A percentile compares a stretch with the other conserved stretches of the same genome.
Evolutionary conservation across 2,888 invertebrate species (phyloP).

Genomic region (Limnephilus auricula): DNA sequence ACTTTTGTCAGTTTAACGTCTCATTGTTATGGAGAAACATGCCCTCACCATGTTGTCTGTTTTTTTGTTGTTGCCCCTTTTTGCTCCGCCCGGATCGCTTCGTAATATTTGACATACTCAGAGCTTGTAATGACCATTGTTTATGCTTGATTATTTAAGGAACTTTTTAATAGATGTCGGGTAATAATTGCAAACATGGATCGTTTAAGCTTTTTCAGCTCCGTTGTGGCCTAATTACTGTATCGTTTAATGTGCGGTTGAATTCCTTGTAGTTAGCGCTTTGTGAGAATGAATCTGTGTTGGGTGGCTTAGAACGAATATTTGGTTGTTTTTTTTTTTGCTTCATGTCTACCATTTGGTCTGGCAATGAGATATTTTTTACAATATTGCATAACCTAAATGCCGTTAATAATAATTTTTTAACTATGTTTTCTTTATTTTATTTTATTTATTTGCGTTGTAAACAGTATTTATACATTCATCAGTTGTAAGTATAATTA

Average conservation of each 20-base stretch:
- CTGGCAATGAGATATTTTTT: neutral
- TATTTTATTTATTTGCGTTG: too few relatives aligned
- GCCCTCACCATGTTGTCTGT: slow-evolving; percentile 20
- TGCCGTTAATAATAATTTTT: too few relatives aligned
- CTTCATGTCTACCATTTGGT: neutral
- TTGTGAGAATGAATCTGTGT: neutral
- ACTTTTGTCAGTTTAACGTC: slow-evolving; percentile 52
- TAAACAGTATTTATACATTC: too few relatives aligned
- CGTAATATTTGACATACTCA: neutral
- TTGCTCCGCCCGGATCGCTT: neutral
- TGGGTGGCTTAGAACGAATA: neutral
- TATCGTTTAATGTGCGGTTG: neutral
- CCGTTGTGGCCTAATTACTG: neutral
- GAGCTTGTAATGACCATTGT: neutral
- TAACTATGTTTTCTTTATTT: too few relatives aligned
- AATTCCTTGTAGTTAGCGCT: neutral
- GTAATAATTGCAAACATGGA: neutral
- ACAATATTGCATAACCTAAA: neutral
- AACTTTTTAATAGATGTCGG: neutral
- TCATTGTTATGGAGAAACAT: slow-evolving; percentile 50
- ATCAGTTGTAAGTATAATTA: too few relatives aligned
- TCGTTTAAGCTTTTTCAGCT: neutral
- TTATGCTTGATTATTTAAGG: neutral
- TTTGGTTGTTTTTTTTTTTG: neutral
- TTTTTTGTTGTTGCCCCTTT: slow-evolving; percentile 17